phyloP scores from a whole-genome alignment of 2,113 vertebrate species.

The Bombycilla garrulus region DNA sequence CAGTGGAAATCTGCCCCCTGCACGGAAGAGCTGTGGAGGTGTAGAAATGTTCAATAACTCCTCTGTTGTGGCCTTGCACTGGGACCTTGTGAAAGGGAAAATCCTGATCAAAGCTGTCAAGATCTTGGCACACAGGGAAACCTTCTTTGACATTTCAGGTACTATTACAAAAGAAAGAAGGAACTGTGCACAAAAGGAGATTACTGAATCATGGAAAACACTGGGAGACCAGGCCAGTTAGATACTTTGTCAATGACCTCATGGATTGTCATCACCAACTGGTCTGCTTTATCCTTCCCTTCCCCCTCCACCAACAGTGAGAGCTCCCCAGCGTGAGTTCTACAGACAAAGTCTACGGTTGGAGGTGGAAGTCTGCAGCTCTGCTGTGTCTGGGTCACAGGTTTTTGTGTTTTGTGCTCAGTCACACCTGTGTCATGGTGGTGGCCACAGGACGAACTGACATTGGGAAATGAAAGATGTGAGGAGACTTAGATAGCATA shows the following conservation, averaged over 20 bases:
- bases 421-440: not conserved
- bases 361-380: not conserved
- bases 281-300: not conserved
- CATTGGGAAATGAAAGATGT: not conserved
- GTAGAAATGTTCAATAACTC: not conserved
- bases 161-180: not conserved
- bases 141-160: not conserved
- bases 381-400: not conserved
- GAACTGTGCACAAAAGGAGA: not conserved
- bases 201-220: not conserved
- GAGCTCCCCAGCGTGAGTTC: not conserved
- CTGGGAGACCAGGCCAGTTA: not conserved
- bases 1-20: not conserved
- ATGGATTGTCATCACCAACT: not conserved
- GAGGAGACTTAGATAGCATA: not conserved
- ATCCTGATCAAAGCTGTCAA: not conserved
- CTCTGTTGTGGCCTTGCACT: not conserved
- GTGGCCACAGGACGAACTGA: not conserved
- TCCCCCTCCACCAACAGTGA: accelerated
- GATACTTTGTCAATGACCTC: not conserved
- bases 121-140: accelerated
- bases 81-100: not conserved
- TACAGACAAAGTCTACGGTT: not conserved
- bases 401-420: not conserved
- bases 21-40: not conserved